Evolutionary conservation across 2,113 vertebrate species (phyloP).

Genomic region (Anoplopoma fimbria): DNA sequence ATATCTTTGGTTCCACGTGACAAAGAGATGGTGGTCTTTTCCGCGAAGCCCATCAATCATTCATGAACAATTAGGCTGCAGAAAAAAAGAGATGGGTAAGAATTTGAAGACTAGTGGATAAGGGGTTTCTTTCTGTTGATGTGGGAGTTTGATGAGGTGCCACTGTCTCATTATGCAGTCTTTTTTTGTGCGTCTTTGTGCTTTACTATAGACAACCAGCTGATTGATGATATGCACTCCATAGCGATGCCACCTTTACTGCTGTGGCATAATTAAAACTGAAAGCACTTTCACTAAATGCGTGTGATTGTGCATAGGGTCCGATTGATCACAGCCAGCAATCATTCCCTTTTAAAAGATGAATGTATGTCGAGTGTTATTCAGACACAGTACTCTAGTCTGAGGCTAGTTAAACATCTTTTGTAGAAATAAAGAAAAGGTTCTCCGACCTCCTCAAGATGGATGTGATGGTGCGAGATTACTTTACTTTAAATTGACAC

Average conservation of each 20-base stretch:
- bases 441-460: neutral
- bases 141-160: conserved; percentile 33
- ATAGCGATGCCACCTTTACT: neutral
- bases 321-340: conserved; percentile 28
- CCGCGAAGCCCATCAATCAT: conserved; percentile 64
- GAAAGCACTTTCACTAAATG: conserved; percentile 7
- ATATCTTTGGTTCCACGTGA: conserved; percentile 36
- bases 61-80: conserved; percentile 52
- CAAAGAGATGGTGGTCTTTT: conserved; percentile 26
- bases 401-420: neutral
- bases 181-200: conserved; percentile 18
- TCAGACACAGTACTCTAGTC: neutral
- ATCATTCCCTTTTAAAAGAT: conserved; percentile 30
- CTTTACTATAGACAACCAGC: neutral
- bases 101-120: conserved; percentile 31
- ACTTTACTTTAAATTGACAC: neutral
- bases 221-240: conserved; percentile 31
- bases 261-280: neutral
- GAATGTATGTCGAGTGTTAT: conserved; percentile 8
- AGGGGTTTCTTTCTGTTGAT: conserved; percentile 10
- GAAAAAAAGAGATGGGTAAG: conserved; percentile 12
- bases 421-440: neutral
- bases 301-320: conserved; percentile 2
- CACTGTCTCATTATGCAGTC: conserved; percentile 27
- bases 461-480: neutral